These are phyloP conservation scores for Cavia porcellus DNA, from an alignment of 2,113 vertebrate genomes.

Conservation along the genomic window DNA sequence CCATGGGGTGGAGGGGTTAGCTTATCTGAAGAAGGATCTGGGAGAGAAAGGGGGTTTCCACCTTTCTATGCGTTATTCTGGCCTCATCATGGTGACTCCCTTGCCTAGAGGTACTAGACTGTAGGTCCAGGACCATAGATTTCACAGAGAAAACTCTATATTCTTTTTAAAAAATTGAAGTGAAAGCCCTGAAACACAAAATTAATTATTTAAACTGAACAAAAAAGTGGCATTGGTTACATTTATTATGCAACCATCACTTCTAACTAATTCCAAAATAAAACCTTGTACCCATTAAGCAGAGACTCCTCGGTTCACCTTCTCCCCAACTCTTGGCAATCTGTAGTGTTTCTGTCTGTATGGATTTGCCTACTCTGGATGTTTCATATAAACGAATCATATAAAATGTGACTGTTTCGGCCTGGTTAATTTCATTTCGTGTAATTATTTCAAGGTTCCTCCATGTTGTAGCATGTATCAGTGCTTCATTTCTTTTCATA, in stretches of 20 bases:
- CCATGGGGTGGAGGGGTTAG: not conserved
- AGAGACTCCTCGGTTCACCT: not conserved
- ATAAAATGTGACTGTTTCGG: not conserved
- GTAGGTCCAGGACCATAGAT: not conserved
- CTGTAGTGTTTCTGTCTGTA: not conserved
- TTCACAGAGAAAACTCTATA: not conserved
- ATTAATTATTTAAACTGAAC: not conserved
- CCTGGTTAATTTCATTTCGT: not conserved
- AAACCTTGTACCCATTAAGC: not conserved
- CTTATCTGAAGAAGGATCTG: not conserved
- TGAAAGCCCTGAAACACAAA: not conserved
- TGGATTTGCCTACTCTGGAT: not conserved
- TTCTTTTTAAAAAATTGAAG: not conserved
- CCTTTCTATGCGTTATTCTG: not conserved
- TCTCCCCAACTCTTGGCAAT: too few species aligned
- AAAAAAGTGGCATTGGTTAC: not conserved
- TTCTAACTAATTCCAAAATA: not conserved
- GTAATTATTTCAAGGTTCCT: not conserved
- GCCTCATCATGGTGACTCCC: not conserved
- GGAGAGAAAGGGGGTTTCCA: not conserved
- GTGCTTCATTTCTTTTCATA: not conserved
- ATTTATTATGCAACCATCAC: not conserved
- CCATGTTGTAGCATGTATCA: not conserved
- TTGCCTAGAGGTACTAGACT: not conserved
- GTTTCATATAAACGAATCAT: not conserved